Base-by-base conservation (phyloP, 2,888 invertebrate species). In the Nebria brevicollis region DNA sequence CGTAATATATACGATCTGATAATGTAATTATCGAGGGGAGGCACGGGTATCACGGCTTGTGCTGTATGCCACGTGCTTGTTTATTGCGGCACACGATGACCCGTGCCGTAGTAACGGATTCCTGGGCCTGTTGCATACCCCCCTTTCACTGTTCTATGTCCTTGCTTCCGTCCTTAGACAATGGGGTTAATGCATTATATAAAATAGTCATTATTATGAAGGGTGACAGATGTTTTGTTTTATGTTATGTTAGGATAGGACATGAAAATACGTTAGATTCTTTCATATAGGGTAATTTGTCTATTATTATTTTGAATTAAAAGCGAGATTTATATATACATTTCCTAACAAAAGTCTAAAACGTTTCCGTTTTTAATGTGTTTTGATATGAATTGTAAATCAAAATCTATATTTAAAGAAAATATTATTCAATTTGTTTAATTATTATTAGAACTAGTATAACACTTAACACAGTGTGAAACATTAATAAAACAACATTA, bases 1-100 rank as follows among this genome's bases (percentile, higher is more conserved):
- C 26, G 70, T 70, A 70, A 70, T 70, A 11, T 34, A 34, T 54
- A 13, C 54, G 54, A 54, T 54, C 54, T 54, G 54, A 54, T 70
- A 20, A 26, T 70, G 70, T 70, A 70, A 70, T 26, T 26, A 34
- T 70, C 13, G 10, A 25, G 68, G 15, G 68, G 15, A 26, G 8
- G 3, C 7, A 15, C 15, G 65, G 15, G 68, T 70, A 25, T 34
- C 70, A 15, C 20, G 68, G 25, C 15, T 26, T 26, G 25, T 70
- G 70, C 70, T 11, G 70, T 70, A 11, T 26, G 25, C 70, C 54
- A 54, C 54, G 54, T 13, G 54, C 54, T 7, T 54, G 13, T 54
- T 34, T 34, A 34, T 34, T 34, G 11, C 54, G 54, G 54, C 54
- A 8, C 54, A 34, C 34, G 34, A 34, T 34, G 34, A 34, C 54